Evolutionary conservation across 1,140 invertebrate species (phyloP).

Genomic region (Drosophila chauvacae): DNA sequence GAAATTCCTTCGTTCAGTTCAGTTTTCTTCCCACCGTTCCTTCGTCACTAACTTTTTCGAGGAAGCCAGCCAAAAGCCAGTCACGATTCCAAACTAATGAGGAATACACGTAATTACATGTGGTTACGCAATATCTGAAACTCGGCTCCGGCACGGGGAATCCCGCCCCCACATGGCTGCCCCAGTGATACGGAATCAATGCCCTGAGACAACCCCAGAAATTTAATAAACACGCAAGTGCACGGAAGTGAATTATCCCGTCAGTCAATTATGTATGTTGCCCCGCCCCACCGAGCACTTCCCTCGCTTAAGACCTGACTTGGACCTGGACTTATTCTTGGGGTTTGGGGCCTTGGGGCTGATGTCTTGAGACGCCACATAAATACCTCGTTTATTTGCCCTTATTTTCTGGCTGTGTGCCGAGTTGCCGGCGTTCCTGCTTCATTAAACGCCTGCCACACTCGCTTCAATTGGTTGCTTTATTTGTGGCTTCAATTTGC

Average conservation of each 20-base stretch:
- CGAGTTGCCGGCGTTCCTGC: constrained; percentile 36
- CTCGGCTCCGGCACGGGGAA: constrained; percentile 7
- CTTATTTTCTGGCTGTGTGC: constrained; percentile 46
- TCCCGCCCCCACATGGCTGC: background rate
- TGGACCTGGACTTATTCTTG: constrained; percentile 2
- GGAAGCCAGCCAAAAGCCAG: constrained; percentile 37
- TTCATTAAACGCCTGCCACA: constrained; percentile 70
- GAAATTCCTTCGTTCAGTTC: background rate
- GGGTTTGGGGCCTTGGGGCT: constrained; percentile 1
- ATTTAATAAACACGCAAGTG: constrained; percentile 83
- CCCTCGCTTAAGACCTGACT: constrained; percentile 12
- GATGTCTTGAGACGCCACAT: constrained; percentile 63
- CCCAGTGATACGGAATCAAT: constrained; percentile 61
- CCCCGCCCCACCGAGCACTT: constrained; percentile 12
- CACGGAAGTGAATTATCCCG: constrained; percentile 80
- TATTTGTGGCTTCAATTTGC: constrained; percentile 75
- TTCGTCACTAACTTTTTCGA: background rate
- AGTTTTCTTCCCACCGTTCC: constrained; percentile 41
- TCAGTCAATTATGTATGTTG: constrained; percentile 77
- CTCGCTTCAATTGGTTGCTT: constrained; percentile 76
- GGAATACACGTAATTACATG: constrained; percentile 78
- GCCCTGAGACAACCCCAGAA: constrained; percentile 71
- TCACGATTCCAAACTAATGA: constrained; percentile 75
- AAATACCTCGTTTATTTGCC: constrained; percentile 80
- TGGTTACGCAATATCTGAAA: constrained; percentile 67